Percentiles rank a stretch among this genome's conserved stretches.
Conservation (phyloP, 1,140 invertebrate species). For the Drosophila pandora region DNA sequence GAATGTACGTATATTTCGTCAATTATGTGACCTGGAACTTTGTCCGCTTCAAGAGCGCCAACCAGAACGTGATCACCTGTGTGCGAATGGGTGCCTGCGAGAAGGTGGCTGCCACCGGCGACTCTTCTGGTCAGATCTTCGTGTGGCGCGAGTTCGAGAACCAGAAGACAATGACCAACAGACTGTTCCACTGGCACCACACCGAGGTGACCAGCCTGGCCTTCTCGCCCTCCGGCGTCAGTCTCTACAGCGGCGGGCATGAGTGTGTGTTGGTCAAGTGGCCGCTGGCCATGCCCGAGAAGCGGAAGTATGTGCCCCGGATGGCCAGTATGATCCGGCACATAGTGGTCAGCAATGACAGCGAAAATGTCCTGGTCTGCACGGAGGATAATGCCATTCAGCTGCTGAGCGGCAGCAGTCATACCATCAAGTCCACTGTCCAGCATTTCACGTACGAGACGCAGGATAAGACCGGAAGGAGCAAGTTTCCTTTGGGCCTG, state of each 20-base stretch:
- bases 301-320: conserved; percentile 89
- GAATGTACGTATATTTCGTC: conserved; percentile 72
- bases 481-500: conserved; percentile 87
- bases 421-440: conserved; percentile 86
- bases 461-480: conserved; percentile 76
- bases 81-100: conserved; percentile 89
- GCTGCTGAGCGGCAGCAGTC: conserved; percentile 86
- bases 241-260: conserved; percentile 90
- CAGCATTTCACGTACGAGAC: conserved; percentile 89
- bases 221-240: conserved; percentile 88
- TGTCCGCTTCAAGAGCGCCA: conserved; percentile 76
- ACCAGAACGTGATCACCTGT: conserved; percentile 86
- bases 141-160: conserved; percentile 86
- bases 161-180: conserved; percentile 9
- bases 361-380: conserved; percentile 87
- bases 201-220: conserved; percentile 88
- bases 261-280: conserved; percentile 93
- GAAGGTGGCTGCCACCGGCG: conserved; percentile 88
- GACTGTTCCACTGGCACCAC: conserved; percentile 91
- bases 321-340: conserved; percentile 89
- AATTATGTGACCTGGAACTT: conserved; percentile 71
- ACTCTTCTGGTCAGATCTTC: conserved; percentile 87
- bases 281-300: conserved; percentile 84
- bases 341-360: conserved; percentile 88
- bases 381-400: conserved; percentile 91